phyloP scores from a whole-genome alignment of 2,113 vertebrate genomes.

The Riparia riparia region DNA sequence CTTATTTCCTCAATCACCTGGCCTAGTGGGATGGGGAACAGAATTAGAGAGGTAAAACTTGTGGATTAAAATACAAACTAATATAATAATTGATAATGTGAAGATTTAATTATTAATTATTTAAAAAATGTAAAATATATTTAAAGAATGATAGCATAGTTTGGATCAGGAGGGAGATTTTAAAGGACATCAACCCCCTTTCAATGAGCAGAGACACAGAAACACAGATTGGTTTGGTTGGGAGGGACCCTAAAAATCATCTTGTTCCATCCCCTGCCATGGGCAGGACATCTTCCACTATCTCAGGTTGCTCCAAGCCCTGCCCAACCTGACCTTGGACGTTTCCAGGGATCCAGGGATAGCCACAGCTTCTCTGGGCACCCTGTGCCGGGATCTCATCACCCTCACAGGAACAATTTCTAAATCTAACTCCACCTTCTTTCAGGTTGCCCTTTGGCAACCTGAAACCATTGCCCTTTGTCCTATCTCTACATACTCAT shows the following conservation, averaged over 20 bases:
- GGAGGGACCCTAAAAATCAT: background rate
- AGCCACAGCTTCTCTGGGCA: background rate
- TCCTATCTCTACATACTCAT: background rate
- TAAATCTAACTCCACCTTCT: background rate
- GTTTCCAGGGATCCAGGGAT: background rate
- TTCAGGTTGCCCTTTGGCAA: background rate
- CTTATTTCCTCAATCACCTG: background rate
- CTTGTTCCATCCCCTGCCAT: fast-evolving
- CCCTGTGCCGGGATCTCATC: background rate
- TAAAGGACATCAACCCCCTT: background rate
- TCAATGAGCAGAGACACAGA: background rate
- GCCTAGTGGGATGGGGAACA: background rate
- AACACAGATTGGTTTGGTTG: background rate
- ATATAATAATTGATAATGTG: background rate
- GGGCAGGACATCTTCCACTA: background rate
- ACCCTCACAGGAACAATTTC: background rate
- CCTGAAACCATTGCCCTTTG: background rate
- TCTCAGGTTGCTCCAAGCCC: background rate
- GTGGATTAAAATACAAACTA: background rate
- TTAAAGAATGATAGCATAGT: background rate
- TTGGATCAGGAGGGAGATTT: background rate
- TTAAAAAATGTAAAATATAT: background rate
- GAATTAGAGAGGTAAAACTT: background rate
- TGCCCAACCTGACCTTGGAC: fast-evolving
- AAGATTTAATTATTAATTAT: background rate